These are phyloP conservation scores for Chirona hameri DNA, from an alignment of 2,888 invertebrate species.

Conservation along the genomic window DNA sequence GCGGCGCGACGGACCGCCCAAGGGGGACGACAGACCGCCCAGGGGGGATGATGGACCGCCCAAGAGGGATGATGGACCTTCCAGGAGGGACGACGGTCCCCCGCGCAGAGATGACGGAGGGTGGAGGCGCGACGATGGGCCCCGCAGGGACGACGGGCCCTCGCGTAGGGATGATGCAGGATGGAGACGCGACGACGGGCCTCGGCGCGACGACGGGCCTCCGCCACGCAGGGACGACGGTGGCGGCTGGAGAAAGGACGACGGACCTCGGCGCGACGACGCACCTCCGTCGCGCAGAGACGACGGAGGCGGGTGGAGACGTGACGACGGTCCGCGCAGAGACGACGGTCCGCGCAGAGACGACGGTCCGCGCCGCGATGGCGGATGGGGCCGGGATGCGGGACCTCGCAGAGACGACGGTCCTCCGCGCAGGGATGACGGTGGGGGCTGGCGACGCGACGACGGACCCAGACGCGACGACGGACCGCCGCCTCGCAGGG, in stretches of 20 bases:
- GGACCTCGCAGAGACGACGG: constrained; percentile 3
- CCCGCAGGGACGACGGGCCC: not conserved
- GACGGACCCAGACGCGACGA: constrained; percentile 48
- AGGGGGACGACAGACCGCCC: constrained; percentile 48
- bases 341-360: no score
- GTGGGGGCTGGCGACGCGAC: constrained; percentile 50
- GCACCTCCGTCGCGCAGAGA: constrained; percentile 43
- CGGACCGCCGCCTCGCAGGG: constrained; percentile 39
- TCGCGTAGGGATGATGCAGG: not conserved
- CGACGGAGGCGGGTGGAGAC: constrained; percentile 51
- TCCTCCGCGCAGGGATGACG: constrained; percentile 46
- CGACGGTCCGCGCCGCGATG: no score
- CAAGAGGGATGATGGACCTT: constrained; percentile 34
- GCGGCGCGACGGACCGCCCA: constrained; percentile 32
- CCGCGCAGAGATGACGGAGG: constrained; percentile 4
- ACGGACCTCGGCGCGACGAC: not conserved
- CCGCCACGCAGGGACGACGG: constrained; percentile 27
- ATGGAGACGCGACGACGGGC: constrained; percentile 28
- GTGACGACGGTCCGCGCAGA: constrained; percentile 44
- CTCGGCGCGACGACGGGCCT: no score
- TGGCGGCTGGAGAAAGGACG: no score
- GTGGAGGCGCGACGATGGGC: constrained; percentile 22
- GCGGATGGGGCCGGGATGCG: no score
- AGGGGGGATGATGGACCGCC: constrained; percentile 34
- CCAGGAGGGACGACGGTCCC: constrained; percentile 36